Percentiles rank a stretch among this genome's conserved stretches.
These are phyloP conservation scores for Otis tarda DNA, from an alignment of 2,113 vertebrate genomes.

Conservation along the genomic window DNA sequence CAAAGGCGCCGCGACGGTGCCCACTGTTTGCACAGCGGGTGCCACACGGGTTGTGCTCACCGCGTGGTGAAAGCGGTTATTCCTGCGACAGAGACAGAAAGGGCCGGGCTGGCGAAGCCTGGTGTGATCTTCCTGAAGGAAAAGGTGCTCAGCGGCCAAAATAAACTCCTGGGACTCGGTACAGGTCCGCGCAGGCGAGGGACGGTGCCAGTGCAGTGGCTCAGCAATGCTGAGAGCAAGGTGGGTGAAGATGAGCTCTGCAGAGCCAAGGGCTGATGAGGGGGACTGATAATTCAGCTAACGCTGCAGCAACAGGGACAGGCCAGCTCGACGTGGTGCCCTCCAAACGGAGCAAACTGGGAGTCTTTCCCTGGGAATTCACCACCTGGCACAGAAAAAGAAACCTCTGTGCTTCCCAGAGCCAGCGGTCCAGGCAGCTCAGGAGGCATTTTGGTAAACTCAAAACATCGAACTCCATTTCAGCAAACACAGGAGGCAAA, in stretches of 20 bases:
- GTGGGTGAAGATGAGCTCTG: neutral
- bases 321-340: neutral
- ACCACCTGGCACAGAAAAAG: rapidly evolving
- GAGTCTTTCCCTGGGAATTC: neutral
- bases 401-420: neutral
- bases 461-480: rapidly evolving
- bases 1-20: rapidly evolving
- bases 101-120: neutral
- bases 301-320: neutral
- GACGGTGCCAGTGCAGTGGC: rapidly evolving
- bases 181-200: neutral
- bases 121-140: neutral
- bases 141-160: neutral
- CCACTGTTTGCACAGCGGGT: rapidly evolving
- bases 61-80: rapidly evolving
- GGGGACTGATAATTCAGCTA: neutral
- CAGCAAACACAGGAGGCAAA: neutral
- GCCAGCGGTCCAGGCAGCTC: neutral
- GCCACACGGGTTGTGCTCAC: neutral
- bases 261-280: neutral
- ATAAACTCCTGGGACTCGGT: rapidly evolving
- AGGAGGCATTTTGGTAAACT: neutral
- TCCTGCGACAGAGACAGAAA: neutral
- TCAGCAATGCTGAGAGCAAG: neutral
- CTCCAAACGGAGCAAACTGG: neutral